phyloP scores from a whole-genome alignment of 2,113 vertebrate species.

The human (Homo sapiens) region DNA sequence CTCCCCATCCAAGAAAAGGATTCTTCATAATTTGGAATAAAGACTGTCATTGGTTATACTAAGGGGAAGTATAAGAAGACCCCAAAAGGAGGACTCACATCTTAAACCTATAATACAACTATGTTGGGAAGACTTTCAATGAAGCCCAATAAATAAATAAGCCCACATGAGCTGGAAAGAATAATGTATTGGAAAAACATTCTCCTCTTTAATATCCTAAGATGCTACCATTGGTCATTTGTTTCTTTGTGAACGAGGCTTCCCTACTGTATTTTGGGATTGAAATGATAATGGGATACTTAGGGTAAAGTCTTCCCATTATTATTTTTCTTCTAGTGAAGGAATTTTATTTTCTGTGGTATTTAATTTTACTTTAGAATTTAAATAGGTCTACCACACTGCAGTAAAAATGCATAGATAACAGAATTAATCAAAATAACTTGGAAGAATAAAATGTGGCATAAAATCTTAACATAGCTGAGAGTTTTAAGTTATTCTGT shows the following conservation, averaged over 20 bases:
- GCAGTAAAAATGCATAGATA: background rate
- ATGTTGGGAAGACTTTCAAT: background rate
- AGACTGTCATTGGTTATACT: background rate
- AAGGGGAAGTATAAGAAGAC: background rate
- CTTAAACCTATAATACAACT: background rate
- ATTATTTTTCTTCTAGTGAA: background rate
- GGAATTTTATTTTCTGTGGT: background rate
- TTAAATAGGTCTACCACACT: background rate
- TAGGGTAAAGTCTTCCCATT: background rate
- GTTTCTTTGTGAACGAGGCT: background rate
- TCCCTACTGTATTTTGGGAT: background rate
- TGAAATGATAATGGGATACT: background rate
- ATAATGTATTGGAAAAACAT: background rate
- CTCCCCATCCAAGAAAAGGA: background rate
- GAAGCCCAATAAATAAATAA: background rate
- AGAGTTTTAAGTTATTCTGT: background rate
- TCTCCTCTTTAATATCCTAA: background rate
- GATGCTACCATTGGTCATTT: background rate
- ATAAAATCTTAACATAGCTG: background rate
- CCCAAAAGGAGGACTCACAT: background rate
- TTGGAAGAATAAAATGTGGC: background rate
- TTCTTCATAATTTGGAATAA: background rate
- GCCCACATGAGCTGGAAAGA: background rate
- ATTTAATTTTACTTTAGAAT: slow-evolving; percentile 2
- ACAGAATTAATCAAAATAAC: slow-evolving; percentile 7